A percentile compares a stretch with the other conserved stretches of the same genome.
These are phyloP conservation scores for Tachyglossus aculeatus DNA, from an alignment of 2,797 vertebrate species.

Conservation along the genomic window DNA sequence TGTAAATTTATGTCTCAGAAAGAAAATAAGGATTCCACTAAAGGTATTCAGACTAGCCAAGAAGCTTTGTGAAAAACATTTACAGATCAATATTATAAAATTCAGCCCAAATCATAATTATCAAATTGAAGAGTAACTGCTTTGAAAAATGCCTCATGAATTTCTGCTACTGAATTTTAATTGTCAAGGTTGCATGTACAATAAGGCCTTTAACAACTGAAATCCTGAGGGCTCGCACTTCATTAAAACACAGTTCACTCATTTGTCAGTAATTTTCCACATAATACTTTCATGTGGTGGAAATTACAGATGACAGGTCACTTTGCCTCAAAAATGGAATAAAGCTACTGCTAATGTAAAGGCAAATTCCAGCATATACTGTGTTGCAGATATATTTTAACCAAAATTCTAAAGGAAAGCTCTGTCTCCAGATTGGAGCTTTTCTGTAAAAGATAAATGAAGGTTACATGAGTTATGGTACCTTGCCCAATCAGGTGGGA, in stretches of 20 bases:
- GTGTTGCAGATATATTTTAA: no score
- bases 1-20: constrained; percentile 6
- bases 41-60: background rate
- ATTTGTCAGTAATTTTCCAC: background rate
- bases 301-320: background rate
- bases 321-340: no score
- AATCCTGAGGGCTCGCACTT: constrained; percentile 18
- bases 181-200: constrained; percentile 6
- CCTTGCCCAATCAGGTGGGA: no score
- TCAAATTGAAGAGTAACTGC: constrained; percentile 9
- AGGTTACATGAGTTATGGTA: no score
- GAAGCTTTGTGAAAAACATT: background rate
- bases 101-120: background rate
- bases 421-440: no score
- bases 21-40: background rate
- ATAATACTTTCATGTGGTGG: background rate
- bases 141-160: constrained; percentile 25
- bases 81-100: background rate
- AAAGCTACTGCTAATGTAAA: no score
- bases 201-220: background rate
- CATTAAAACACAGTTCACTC: constrained; percentile 2
- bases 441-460: no score
- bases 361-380: no score
- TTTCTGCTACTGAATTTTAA: constrained; percentile 18
- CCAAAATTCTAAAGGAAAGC: no score